Conservation (phyloP, 30 jellyfish, hydroid and myxozoan genomes). For the Sanderia malayensis region DNA sequence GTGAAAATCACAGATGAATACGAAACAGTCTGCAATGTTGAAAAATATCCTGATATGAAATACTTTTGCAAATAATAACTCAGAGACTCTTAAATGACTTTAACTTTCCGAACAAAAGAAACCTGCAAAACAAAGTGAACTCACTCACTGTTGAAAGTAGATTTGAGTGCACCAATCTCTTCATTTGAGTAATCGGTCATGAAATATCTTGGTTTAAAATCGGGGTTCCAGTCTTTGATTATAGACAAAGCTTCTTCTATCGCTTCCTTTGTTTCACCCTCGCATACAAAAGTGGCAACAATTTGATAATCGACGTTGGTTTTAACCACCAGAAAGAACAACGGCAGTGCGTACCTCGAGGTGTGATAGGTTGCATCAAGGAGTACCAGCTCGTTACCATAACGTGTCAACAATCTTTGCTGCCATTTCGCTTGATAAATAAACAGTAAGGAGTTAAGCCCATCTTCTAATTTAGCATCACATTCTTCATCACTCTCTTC, state of each 20-base stretch:
- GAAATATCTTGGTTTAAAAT: neutral
- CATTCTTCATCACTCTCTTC: neutral
- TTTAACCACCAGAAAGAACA: neutral
- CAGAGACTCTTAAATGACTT: no score
- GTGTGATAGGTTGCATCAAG: neutral
- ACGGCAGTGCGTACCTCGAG: neutral
- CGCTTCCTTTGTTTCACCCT: neutral
- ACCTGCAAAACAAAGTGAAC: no score
- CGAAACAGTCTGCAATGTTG: slow-evolving; percentile 14
- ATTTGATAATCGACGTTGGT: neutral
- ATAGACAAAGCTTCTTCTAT: neutral
- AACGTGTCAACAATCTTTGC: neutral
- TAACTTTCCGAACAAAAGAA: no score
- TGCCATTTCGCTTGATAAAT: neutral
- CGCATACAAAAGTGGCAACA: neutral
- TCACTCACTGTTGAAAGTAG: no score
- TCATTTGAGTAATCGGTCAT: no score
- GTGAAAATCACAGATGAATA: slow-evolving; percentile 17
- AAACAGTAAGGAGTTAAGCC: neutral
- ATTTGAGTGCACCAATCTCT: neutral
- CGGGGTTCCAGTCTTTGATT: neutral
- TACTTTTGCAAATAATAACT: no score
- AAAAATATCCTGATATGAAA: no score
- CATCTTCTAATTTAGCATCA: neutral
- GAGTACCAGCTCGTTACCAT: neutral